phyloP scores from a whole-genome alignment of 2,797 vertebrate genomes.

The Catamblyrhynchus diadema region DNA sequence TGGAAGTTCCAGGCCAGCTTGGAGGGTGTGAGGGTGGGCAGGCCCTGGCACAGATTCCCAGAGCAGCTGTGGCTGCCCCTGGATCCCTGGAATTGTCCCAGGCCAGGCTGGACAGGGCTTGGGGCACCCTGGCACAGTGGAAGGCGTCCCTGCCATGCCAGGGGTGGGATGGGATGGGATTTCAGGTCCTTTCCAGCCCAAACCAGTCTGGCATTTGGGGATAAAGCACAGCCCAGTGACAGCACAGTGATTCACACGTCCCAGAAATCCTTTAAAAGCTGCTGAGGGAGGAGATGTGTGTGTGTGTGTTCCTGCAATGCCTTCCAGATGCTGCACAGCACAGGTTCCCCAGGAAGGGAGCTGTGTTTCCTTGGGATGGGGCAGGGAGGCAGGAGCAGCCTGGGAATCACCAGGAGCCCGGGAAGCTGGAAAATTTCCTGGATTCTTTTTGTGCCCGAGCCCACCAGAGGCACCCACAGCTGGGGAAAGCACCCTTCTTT shows the following conservation, averaged over 20 bases:
- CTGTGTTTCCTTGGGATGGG: background rate
- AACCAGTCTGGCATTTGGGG: background rate
- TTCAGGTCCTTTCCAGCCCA: background rate
- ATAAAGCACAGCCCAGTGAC: background rate
- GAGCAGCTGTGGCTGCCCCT: background rate
- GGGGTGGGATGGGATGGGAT: background rate
- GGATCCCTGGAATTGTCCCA: background rate
- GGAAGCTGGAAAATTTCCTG: background rate
- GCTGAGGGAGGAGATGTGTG: background rate
- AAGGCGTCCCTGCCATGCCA: background rate
- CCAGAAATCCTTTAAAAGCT: background rate
- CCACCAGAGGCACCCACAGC: background rate
- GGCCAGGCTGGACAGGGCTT: background rate
- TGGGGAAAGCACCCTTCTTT: background rate
- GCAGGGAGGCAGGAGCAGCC: background rate
- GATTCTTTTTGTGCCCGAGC: rapidly evolving
- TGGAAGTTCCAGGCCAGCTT: background rate
- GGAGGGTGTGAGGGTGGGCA: background rate
- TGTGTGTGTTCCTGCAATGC: slow-evolving; percentile 59
- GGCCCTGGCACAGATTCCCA: background rate
- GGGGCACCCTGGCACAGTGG: background rate
- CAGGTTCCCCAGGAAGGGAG: background rate
- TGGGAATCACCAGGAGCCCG: background rate
- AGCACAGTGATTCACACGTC: background rate
- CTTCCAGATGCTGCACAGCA: slow-evolving; percentile 46